Percentiles rank a stretch among this genome's conserved stretches.
Conservation (phyloP, 2,797 vertebrate species). For the Xiphorhynchus erythropygius region DNA sequence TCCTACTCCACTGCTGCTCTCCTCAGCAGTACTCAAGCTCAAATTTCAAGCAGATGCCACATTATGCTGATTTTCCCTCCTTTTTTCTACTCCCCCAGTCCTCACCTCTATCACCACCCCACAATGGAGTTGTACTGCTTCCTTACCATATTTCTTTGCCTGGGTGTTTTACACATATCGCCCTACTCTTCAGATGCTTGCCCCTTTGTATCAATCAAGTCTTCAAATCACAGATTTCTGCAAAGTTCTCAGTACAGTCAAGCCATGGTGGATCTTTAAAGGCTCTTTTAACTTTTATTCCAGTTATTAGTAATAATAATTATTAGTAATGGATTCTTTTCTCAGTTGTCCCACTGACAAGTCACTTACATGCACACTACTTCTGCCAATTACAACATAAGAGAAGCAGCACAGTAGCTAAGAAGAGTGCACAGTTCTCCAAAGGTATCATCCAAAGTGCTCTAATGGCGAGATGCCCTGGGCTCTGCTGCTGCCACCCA, state of each 20-base stretch:
- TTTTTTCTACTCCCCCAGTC: background rate
- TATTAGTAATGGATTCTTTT: background rate
- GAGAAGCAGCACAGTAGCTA: background rate
- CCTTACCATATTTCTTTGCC: background rate
- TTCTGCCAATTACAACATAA: background rate
- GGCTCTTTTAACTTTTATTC: background rate
- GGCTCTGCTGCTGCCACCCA: background rate
- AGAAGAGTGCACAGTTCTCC: background rate
- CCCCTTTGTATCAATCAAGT: background rate
- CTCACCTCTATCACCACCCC: background rate
- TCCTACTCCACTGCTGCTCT: background rate
- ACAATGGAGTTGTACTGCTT: background rate
- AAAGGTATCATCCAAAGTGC: background rate
- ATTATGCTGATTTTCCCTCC: background rate
- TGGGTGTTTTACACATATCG: background rate
- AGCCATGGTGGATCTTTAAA: background rate
- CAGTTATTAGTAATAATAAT: background rate
- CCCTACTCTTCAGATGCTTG: background rate
- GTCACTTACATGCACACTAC: background rate
- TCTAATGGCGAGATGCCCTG: fast-evolving
- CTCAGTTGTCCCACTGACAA: background rate
- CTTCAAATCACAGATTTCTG: background rate
- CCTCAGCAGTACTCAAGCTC: background rate
- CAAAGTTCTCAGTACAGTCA: background rate
- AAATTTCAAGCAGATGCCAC: background rate